Evolutionary conservation across 1,140 invertebrate species (phyloP).

Genomic region (Neodiprion lecontei): DNA sequence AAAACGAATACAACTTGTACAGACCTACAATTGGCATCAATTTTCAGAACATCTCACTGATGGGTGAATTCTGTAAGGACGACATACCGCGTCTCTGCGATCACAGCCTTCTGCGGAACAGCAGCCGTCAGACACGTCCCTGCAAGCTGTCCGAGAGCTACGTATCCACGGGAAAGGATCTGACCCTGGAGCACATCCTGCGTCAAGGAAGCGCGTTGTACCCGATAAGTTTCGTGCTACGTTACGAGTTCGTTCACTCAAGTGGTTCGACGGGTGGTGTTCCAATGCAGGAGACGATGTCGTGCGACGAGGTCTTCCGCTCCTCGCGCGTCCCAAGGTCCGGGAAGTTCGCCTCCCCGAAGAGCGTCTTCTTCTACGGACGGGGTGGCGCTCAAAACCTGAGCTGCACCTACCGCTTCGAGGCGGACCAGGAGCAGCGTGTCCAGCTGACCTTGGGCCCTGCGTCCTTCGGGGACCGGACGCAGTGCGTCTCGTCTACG

Average conservation of each 20-base stretch:
- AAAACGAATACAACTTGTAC: too few species aligned
- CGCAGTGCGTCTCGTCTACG: slow-evolving; percentile 66
- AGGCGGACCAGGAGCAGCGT: slow-evolving; percentile 70
- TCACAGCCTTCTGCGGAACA: slow-evolving; percentile 76
- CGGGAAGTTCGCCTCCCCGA: slow-evolving; percentile 76
- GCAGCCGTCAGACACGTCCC: slow-evolving; percentile 75
- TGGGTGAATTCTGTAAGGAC: slow-evolving; percentile 79
- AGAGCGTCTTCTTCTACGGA: slow-evolving; percentile 83
- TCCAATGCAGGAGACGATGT: slow-evolving; percentile 57
- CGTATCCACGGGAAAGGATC: slow-evolving; percentile 72
- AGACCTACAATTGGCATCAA: neutral
- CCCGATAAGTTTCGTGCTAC: slow-evolving; percentile 77
- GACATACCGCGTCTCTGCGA: slow-evolving; percentile 77
- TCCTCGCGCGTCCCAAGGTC: slow-evolving; percentile 51
- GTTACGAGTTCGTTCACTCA: slow-evolving; percentile 78
- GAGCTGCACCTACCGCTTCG: slow-evolving; percentile 78
- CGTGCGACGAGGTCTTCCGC: slow-evolving; percentile 67
- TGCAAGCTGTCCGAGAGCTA: slow-evolving; percentile 80
- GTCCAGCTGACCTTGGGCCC: slow-evolving; percentile 71
- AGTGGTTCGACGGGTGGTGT: slow-evolving; percentile 45
- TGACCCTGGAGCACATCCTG: slow-evolving; percentile 77
- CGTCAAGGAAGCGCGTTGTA: slow-evolving; percentile 79
- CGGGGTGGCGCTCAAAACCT: slow-evolving; percentile 78
- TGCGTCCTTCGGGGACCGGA: slow-evolving; percentile 72
- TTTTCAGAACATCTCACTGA: slow-evolving; percentile 63